Percentiles rank a stretch among this genome's conserved stretches.
Evolutionary conservation across 2,888 invertebrate genomes (phyloP).

Genomic region (Tolmerus cingulatus): DNA sequence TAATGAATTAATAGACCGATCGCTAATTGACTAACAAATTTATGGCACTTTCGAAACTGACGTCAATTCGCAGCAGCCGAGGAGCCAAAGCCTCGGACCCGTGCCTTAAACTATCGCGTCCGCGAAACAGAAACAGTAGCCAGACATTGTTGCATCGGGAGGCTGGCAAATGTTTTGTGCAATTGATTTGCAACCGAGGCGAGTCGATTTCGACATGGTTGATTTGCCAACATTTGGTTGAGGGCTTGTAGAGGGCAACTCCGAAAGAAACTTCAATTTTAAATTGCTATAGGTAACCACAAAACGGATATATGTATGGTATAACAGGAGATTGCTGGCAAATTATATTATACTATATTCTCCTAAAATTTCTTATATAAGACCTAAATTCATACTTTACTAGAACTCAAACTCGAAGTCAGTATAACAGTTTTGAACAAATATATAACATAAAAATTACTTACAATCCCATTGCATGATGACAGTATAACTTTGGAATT

Average conservation of each 20-base stretch:
- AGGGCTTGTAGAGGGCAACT: neutral
- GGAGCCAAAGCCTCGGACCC: neutral
- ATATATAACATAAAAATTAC: slow-evolving; percentile 56
- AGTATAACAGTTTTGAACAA: neutral
- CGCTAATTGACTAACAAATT: slow-evolving; percentile 1
- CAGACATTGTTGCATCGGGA: neutral
- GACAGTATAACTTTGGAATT: slow-evolving; percentile 79
- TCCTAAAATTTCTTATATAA: neutral
- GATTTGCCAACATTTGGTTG: neutral
- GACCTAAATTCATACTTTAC: neutral
- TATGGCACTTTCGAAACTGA: neutral
- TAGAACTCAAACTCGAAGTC: neutral
- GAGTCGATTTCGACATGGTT: neutral
- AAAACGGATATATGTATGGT: neutral
- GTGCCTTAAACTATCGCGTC: neutral
- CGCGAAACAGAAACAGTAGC: neutral
- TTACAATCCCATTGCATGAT: slow-evolving; percentile 85
- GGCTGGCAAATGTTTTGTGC: neutral
- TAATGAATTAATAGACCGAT: slow-evolving; percentile 13
- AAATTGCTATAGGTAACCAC: neutral
- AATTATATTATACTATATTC: neutral
- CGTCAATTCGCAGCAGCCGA: neutral
- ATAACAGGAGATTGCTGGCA: neutral
- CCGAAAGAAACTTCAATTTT: neutral
- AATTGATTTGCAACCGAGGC: neutral